Conservation (phyloP, 2,888 invertebrate species). For the Tanypteryx hageni region DNA sequence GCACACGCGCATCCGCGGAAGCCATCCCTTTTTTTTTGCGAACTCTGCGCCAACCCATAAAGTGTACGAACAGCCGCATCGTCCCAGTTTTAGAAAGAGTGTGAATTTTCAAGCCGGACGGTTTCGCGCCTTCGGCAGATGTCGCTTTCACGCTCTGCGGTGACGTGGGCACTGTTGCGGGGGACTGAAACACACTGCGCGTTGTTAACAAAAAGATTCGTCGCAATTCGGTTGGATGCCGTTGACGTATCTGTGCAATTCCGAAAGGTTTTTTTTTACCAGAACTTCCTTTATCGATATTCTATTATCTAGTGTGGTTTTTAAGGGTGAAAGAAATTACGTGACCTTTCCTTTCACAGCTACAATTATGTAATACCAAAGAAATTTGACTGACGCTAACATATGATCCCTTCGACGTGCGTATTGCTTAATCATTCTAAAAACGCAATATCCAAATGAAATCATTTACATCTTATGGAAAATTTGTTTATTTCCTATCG, state of each 20-base stretch:
- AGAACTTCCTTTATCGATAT: no score
- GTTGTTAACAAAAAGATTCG: not conserved
- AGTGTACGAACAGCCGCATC: not conserved
- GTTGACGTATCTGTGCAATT: not conserved
- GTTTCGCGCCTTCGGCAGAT: conserved; percentile 9
- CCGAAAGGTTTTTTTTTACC: not conserved
- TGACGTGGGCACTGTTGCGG: conserved; percentile 5
- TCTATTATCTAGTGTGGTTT: no score
- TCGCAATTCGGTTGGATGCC: not conserved
- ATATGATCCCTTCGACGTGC: no score
- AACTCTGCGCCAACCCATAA: not conserved
- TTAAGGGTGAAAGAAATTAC: no score
- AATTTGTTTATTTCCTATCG: no score
- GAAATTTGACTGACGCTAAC: no score
- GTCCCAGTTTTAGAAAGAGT: not conserved
- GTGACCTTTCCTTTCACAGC: no score
- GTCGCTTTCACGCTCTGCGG: no score
- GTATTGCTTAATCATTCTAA: no score
- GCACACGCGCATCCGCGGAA: not conserved
- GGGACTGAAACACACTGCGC: conserved; percentile 13
- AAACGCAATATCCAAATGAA: no score
- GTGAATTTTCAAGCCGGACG: not conserved
- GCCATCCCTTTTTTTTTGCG: not conserved
- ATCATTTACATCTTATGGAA: no score
- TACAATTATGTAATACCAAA: no score